Conservation (phyloP, 2,888 invertebrate genomes). For the Nymphalis c-album region DNA sequence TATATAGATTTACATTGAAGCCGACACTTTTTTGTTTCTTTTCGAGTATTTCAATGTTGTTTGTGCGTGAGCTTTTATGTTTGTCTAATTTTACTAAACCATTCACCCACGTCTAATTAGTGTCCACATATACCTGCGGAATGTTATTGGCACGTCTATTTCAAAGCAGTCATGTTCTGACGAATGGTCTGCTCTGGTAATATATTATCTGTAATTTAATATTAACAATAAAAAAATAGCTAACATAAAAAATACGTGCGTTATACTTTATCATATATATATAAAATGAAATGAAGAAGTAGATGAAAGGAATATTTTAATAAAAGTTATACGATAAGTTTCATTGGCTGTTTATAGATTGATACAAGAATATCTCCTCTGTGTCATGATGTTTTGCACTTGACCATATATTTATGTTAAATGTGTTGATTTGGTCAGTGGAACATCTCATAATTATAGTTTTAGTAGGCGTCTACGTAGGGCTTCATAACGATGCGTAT, state of each 20-base stretch:
- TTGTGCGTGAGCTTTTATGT: conserved; percentile 42
- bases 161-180: conserved; percentile 36
- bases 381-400: conserved; percentile 36
- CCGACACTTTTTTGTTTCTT: conserved; percentile 44
- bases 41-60: conserved; percentile 17
- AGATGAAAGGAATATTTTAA: neutral
- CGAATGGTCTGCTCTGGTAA: conserved; percentile 11
- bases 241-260: no score
- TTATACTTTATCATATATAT: no score
- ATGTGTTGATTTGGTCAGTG: conserved; percentile 49
- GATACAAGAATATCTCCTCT: conserved; percentile 3
- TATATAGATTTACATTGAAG: conserved; percentile 34
- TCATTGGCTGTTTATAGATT: neutral
- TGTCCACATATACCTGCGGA: conserved; percentile 63
- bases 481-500: conserved; percentile 21
- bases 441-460: conserved; percentile 34
- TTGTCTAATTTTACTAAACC: conserved; percentile 57
- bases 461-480: conserved; percentile 44
- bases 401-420: conserved; percentile 32
- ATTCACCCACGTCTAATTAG: conserved; percentile 66
- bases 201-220: no score
- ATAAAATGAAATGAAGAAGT: no score
- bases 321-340: neutral
- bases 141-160: conserved; percentile 65
- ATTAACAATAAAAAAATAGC: no score